Percentiles rank a stretch among this genome's conserved stretches.
Evolutionary conservation across 2,888 invertebrate species (phyloP).

Genomic region (Hermodice carunculata): DNA sequence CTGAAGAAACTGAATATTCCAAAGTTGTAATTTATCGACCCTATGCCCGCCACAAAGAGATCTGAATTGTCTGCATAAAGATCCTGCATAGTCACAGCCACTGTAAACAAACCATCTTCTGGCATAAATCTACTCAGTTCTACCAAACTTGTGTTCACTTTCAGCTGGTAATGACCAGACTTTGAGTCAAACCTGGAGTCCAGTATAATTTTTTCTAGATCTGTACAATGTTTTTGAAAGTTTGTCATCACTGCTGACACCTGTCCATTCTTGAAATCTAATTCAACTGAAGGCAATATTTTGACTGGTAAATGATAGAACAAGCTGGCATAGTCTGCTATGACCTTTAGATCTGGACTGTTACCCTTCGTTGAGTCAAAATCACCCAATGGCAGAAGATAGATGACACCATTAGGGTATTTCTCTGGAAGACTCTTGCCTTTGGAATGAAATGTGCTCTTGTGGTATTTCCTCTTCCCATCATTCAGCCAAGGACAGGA

Average conservation of each 20-base stretch:
- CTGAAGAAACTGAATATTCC: constrained; percentile 64
- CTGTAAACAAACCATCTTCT: constrained; percentile 57
- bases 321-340: constrained; percentile 53
- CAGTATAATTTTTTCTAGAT: no score
- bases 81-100: constrained; percentile 63
- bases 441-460: constrained; percentile 48
- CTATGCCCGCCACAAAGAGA: constrained; percentile 67
- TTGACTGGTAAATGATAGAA: constrained; percentile 58
- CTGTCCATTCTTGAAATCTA: no score
- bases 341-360: constrained; percentile 42
- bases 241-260: no score
- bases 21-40: constrained; percentile 58
- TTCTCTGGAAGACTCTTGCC: constrained; percentile 51
- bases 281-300: constrained; percentile 46
- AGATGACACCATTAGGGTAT: constrained; percentile 60
- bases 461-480: constrained; percentile 51
- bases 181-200: constrained; percentile 48
- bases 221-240: no score
- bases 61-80: constrained; percentile 61
- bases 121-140: constrained; percentile 56
- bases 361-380: constrained; percentile 46
- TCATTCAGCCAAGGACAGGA: constrained; percentile 60
- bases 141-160: constrained; percentile 50
- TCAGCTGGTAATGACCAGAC: constrained; percentile 52
- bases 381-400: constrained; percentile 58